phyloP scores from a whole-genome alignment of 2,797 vertebrate species.

The Salarias fasciatus region DNA sequence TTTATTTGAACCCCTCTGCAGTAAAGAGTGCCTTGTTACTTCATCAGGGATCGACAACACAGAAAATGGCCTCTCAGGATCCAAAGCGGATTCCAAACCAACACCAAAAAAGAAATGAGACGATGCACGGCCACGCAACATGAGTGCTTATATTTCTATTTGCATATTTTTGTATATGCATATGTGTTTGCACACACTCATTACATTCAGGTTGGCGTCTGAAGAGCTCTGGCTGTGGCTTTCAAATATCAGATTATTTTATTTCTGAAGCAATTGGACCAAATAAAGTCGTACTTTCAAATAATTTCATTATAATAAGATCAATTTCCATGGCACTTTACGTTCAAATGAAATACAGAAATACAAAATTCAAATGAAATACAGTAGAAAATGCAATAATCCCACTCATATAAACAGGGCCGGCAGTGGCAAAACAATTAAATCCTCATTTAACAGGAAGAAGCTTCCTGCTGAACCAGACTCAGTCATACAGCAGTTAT shows the following conservation, averaged over 20 bases:
- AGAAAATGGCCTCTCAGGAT: conserved; percentile 93
- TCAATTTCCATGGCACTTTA: too few relatives aligned
- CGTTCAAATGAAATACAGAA: not conserved
- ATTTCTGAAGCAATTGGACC: conserved; percentile 6
- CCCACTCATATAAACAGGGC: too few relatives aligned
- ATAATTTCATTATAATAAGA: too few relatives aligned
- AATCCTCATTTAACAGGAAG: too few relatives aligned
- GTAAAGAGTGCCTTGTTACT: conserved; percentile 96
- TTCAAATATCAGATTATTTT: conserved; percentile 24
- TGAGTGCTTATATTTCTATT: conserved; percentile 57
- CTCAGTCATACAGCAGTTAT: too few relatives aligned
- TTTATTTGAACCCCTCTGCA: conserved; percentile 55
- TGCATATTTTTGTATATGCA: conserved; percentile 72
- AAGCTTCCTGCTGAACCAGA: too few relatives aligned
- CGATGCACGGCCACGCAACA: conserved; percentile 58
- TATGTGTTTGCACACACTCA: conserved; percentile 59
- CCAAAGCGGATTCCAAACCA: conserved; percentile 90
- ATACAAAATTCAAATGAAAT: not conserved
- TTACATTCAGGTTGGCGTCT: conserved; percentile 40
- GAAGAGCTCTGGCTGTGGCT: conserved; percentile 58
- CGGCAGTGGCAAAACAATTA: too few relatives aligned
- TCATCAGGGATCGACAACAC: conserved; percentile 97
- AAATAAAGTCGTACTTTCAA: conserved; percentile 7
- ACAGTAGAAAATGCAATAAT: conserved; percentile 6
- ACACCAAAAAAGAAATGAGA: conserved; percentile 91